Evolutionary conservation across 2,113 vertebrate species (phyloP).

Genomic region (Acanthisitta chloris): DNA sequence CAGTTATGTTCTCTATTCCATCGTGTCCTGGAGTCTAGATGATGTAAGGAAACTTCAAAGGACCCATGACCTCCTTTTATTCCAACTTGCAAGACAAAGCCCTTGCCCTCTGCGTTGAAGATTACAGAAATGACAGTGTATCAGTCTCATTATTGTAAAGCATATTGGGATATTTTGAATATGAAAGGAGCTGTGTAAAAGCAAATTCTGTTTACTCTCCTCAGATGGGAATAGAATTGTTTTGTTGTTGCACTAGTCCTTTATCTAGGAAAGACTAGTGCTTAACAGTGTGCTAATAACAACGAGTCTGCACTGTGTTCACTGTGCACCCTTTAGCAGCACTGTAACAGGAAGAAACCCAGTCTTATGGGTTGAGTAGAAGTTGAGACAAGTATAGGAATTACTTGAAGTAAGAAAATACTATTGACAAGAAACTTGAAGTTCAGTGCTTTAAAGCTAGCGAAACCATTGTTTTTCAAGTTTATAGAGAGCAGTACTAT

Average conservation of each 20-base stretch:
- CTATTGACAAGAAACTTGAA: neutral
- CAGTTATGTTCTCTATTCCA: neutral
- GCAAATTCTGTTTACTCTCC: neutral
- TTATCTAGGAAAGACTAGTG: neutral
- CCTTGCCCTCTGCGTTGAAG: neutral
- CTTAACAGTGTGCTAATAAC: neutral
- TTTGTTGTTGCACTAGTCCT: neutral
- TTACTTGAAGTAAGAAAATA: neutral
- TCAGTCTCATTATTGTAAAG: constrained; percentile 24
- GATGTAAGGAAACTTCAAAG: constrained; percentile 31
- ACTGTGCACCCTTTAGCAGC: neutral
- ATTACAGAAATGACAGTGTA: neutral
- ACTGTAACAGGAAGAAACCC: neutral
- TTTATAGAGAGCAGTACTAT: neutral
- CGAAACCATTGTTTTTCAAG: neutral
- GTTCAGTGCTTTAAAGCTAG: neutral
- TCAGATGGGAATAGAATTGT: neutral
- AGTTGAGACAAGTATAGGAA: neutral
- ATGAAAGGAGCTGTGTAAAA: constrained; percentile 18
- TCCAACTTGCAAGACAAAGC: neutral
- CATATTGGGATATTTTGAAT: constrained; percentile 26
- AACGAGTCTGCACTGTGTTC: neutral
- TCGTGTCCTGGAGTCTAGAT: neutral
- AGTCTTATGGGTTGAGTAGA: neutral
- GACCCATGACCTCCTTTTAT: constrained; percentile 14